phyloP scores from a whole-genome alignment of 2,888 invertebrate species.

The Psylliodes chrysocephalus region DNA sequence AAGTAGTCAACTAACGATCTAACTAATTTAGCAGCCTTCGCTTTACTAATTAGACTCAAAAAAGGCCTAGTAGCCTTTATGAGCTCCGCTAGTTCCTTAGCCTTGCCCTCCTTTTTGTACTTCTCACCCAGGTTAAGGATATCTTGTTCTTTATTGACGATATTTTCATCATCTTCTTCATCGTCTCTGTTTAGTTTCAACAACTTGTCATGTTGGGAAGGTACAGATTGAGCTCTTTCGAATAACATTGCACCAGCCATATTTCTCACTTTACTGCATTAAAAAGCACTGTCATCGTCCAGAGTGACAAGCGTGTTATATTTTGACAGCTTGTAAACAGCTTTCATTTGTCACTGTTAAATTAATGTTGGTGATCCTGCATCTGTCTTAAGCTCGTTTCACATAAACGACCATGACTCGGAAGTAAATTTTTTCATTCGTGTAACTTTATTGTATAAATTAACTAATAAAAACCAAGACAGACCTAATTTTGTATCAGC shows the following conservation, averaged over 20 bases:
- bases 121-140: conserved; percentile 92
- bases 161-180: conserved; percentile 89
- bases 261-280: conserved; percentile 56
- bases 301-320: conserved; percentile 13
- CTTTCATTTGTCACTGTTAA: conserved; percentile 11
- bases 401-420: background rate
- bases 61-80: conserved; percentile 97
- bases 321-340: conserved; percentile 21
- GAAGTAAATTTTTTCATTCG: too few relatives aligned
- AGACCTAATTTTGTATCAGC: too few relatives aligned
- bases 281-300: conserved; percentile 31
- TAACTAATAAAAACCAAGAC: too few relatives aligned
- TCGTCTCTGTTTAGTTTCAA: conserved; percentile 81
- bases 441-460: too few relatives aligned
- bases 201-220: conserved; percentile 80
- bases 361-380: background rate
- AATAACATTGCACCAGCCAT: conserved; percentile 94
- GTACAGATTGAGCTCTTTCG: conserved; percentile 83
- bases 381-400: background rate
- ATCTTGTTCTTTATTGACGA: conserved; percentile 91
- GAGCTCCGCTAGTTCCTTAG: conserved; percentile 89
- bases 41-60: conserved; percentile 94
- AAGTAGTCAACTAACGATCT: conserved; percentile 97
- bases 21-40: conserved; percentile 98
- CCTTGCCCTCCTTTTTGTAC: conserved; percentile 93